phyloP scores from a whole-genome alignment of 64 coral and sea anemone species.

The Actinia equina region DNA sequence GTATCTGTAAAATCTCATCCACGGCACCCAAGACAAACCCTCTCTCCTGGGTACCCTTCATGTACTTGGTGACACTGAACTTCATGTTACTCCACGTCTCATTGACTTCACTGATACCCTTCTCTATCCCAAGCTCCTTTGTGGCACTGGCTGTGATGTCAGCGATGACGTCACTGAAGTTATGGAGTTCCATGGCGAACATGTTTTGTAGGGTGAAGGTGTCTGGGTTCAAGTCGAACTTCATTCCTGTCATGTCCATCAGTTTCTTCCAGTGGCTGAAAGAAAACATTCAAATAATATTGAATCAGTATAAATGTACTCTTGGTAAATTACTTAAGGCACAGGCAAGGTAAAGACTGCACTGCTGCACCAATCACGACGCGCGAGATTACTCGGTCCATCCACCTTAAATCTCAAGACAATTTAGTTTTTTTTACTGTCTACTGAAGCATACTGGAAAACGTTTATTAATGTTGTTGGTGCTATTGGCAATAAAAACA shows the following conservation, averaged over 20 bases:
- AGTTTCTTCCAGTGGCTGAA: conserved; percentile 83
- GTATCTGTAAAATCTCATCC: conserved; percentile 94
- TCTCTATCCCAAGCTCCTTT: conserved; percentile 97
- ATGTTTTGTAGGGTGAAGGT: conserved; percentile 99
- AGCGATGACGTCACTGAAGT: conserved; percentile 95
- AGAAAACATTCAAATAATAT: no score
- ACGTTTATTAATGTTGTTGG: no score
- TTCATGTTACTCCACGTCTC: conserved; percentile 97
- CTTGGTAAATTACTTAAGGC: no score
- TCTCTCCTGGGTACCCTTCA: conserved; percentile 98
- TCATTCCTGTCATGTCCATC: conserved; percentile 99
- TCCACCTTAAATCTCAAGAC: no score
- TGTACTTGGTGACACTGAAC: conserved; percentile 96
- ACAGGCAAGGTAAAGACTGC: no score
- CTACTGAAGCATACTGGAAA: no score
- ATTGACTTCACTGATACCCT: conserved; percentile 88
- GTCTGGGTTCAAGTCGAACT: conserved; percentile 97
- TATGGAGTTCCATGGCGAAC: conserved; percentile 98
- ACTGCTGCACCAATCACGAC: no score
- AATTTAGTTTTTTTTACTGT: no score
- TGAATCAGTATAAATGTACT: no score
- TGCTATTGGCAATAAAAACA: no score
- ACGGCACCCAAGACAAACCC: conserved; percentile 88
- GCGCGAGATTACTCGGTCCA: no score
- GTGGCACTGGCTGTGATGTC: conserved; percentile 99